A percentile compares a stretch with the other conserved stretches of the same genome.
phyloP scores from a whole-genome alignment of 2,888 invertebrate genomes.

The Campoletis raptor region DNA sequence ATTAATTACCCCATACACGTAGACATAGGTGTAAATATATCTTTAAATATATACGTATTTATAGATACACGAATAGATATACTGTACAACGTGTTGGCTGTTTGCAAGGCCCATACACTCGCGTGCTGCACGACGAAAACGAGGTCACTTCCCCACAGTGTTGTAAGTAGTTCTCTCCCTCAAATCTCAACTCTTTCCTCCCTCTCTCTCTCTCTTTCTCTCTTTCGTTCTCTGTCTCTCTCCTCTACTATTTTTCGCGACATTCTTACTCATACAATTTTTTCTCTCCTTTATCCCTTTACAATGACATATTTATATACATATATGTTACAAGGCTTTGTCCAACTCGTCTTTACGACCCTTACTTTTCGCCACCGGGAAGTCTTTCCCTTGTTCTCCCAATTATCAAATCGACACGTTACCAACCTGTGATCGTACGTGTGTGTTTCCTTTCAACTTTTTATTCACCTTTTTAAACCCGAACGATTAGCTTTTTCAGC shows the following conservation, averaged over 20 bases:
- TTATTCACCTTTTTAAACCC: background rate
- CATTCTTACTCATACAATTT: slow-evolving; percentile 34
- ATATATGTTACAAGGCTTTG: slow-evolving; percentile 27
- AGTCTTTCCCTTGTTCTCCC: slow-evolving; percentile 48
- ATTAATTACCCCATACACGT: slow-evolving; percentile 13
- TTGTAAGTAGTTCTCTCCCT: slow-evolving; percentile 68
- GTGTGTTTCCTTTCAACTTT: background rate
- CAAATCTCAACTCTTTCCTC: slow-evolving; percentile 55
- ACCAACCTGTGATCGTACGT: slow-evolving; percentile 18
- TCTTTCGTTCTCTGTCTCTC: slow-evolving; percentile 19
- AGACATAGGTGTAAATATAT: slow-evolving; percentile 1
- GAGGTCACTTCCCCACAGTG: slow-evolving; percentile 65
- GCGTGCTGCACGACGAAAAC: slow-evolving; percentile 68
- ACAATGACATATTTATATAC: slow-evolving; percentile 2
- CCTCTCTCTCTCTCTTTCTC: slow-evolving; percentile 48
- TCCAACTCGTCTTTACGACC: slow-evolving; percentile 38
- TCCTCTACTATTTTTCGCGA: slow-evolving; percentile 35
- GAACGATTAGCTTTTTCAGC: background rate
- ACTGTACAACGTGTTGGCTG: slow-evolving; percentile 31
- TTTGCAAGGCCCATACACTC: slow-evolving; percentile 59
- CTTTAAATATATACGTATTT: background rate
- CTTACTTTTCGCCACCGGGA: slow-evolving; percentile 21
- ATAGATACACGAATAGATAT: slow-evolving; percentile 34
- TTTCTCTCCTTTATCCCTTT: slow-evolving; percentile 3
- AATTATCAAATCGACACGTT: slow-evolving; percentile 64